These are phyloP conservation scores for Morbakka virulenta DNA, from an alignment of 30 jellyfish, hydroid and myxozoan species.

Conservation along the genomic window DNA sequence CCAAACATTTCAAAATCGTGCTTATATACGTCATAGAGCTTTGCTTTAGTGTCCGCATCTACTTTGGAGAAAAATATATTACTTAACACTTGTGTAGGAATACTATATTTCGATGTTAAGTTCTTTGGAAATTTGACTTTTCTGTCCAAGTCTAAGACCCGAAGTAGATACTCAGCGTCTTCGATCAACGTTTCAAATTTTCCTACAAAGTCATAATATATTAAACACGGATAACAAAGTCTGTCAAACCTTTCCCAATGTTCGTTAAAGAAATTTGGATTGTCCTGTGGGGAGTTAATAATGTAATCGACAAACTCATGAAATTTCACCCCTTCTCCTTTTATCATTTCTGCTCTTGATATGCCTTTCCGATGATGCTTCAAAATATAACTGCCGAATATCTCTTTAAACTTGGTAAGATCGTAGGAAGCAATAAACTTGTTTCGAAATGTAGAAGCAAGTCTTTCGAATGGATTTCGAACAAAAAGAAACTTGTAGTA, in stretches of 20 bases:
- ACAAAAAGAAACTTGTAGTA: slow-evolving; percentile 91
- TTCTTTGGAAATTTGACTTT: slow-evolving; percentile 73
- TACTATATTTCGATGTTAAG: slow-evolving; percentile 44
- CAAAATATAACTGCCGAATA: slow-evolving; percentile 72
- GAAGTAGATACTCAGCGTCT: slow-evolving; percentile 85
- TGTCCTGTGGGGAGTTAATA: slow-evolving; percentile 91
- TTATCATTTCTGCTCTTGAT: slow-evolving; percentile 26
- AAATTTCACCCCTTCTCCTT: slow-evolving; percentile 79
- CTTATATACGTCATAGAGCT: slow-evolving; percentile 45
- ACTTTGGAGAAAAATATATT: slow-evolving; percentile 47
- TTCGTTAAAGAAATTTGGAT: slow-evolving; percentile 73
- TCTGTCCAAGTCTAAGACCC: slow-evolving; percentile 69
- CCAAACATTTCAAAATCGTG: slow-evolving; percentile 87
- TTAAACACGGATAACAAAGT: slow-evolving; percentile 88
- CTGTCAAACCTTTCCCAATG: slow-evolving; percentile 98
- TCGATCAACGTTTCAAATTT: slow-evolving; percentile 81
- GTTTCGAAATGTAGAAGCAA: slow-evolving; percentile 89
- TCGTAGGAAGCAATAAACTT: slow-evolving; percentile 71
- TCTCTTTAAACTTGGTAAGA: slow-evolving; percentile 45
- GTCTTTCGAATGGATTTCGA: slow-evolving; percentile 90
- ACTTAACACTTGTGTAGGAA: slow-evolving; percentile 72
- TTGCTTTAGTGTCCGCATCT: slow-evolving; percentile 45
- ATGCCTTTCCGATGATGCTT: slow-evolving; percentile 57
- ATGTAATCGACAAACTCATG: slow-evolving; percentile 81
- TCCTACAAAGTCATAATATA: slow-evolving; percentile 91